phyloP scores from a whole-genome alignment of 2,888 invertebrate species.

The Nomada goodeniana region DNA sequence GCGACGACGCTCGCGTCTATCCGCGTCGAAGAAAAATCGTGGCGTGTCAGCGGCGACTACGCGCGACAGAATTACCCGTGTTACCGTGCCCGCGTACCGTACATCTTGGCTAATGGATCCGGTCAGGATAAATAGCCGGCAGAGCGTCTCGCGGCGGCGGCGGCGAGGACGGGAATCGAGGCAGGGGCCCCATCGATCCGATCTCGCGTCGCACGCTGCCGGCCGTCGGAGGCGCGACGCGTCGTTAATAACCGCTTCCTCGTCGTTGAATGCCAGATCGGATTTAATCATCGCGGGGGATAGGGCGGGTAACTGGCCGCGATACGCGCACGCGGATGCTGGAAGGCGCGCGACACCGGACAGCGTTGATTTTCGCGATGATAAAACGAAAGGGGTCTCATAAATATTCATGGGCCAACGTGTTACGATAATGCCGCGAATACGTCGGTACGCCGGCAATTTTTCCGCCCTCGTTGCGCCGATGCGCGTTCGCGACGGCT shows the following conservation, averaged over 20 bases:
- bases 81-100: slow-evolving; percentile 57
- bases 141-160: slow-evolving; percentile 43
- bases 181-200: slow-evolving; percentile 62
- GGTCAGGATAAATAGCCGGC: slow-evolving; percentile 68
- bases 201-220: slow-evolving; percentile 53
- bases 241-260: slow-evolving; percentile 71
- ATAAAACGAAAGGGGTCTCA: slow-evolving; percentile 33
- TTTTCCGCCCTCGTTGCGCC: too few species aligned
- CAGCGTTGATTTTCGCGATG: slow-evolving; percentile 46
- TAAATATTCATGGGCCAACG: slow-evolving; percentile 50
- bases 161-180: slow-evolving; percentile 19
- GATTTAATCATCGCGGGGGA: slow-evolving; percentile 65
- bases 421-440: slow-evolving; percentile 50
- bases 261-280: slow-evolving; percentile 64
- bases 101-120: slow-evolving; percentile 67
- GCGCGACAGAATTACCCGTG: slow-evolving; percentile 63
- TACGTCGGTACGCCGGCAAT: slow-evolving; percentile 9
- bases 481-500: too few species aligned
- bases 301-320: slow-evolving; percentile 58
- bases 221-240: slow-evolving; percentile 60
- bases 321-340: slow-evolving; percentile 32
- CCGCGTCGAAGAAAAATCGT: slow-evolving; percentile 32
- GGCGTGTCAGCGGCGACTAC: slow-evolving; percentile 42
- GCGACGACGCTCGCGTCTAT: slow-evolving; percentile 16
- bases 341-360: slow-evolving; percentile 29